Conservation (phyloP, 2,113 vertebrate species). For the Sylvilagus bachmani region DNA sequence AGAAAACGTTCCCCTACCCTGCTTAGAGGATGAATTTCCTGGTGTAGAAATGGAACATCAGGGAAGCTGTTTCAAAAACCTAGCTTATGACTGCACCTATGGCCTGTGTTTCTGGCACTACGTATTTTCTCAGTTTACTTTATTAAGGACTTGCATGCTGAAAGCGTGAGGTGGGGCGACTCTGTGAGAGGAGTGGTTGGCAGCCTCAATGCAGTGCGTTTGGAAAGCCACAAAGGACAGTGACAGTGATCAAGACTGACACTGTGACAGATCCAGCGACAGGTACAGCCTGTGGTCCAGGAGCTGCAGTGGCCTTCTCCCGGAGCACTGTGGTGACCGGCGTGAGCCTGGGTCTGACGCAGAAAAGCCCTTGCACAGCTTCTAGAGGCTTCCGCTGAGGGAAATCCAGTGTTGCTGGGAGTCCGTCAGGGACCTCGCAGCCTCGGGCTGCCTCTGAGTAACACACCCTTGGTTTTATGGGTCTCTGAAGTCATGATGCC, state of each 20-base stretch:
- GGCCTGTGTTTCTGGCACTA: neutral
- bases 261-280: neutral
- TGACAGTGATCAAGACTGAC: neutral
- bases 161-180: neutral
- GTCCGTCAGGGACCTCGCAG: neutral
- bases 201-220: neutral
- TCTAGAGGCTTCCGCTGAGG: neutral
- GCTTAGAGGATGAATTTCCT: neutral
- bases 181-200: neutral
- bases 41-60: neutral
- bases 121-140: conserved; percentile 27
- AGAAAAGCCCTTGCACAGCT: conserved; percentile 9
- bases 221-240: conserved; percentile 8
- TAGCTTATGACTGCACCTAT: neutral
- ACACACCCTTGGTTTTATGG: neutral
- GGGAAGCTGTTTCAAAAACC: neutral
- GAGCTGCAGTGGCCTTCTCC: no score
- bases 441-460: neutral
- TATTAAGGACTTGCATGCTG: conserved; percentile 8
- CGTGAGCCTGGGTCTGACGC: neutral
- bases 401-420: neutral
- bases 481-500: neutral
- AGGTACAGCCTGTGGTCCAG: no score
- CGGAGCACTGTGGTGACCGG: neutral
- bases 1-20: no score